Conservation (phyloP, 2,113 vertebrate species). For the Thunnus thynnus region DNA sequence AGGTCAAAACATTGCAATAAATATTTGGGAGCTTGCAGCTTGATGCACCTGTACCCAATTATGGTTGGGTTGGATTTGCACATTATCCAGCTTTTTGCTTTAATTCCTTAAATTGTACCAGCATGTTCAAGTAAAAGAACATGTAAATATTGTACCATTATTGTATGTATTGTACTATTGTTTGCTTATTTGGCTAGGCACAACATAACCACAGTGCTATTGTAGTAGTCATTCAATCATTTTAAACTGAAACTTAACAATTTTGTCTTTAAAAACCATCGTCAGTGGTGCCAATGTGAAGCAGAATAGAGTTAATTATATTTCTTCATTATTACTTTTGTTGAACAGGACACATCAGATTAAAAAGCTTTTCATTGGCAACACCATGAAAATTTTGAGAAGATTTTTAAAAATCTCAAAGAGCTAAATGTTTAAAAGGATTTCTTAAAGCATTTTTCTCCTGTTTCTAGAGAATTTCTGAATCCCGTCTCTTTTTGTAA, state of each 20-base stretch:
- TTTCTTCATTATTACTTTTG: not conserved
- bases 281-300: not conserved
- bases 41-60: not conserved
- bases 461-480: conserved; percentile 7
- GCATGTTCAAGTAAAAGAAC: not conserved
- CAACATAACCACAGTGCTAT: not conserved
- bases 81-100: too few relatives aligned
- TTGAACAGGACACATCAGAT: not conserved
- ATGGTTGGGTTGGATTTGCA: not conserved
- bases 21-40: too few relatives aligned
- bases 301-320: not conserved
- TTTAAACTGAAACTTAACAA: too few relatives aligned
- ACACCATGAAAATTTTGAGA: not conserved
- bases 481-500: conserved; percentile 15
- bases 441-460: not conserved
- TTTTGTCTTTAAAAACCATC: too few relatives aligned
- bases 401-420: not conserved
- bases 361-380: not conserved
- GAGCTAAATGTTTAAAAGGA: not conserved
- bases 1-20: too few relatives aligned
- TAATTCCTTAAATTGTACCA: not conserved
- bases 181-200: not conserved
- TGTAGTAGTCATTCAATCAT: not conserved
- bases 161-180: not conserved
- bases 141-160: not conserved